Percentiles rank a stretch among this genome's conserved stretches.
Evolutionary conservation across 2,888 invertebrate genomes (phyloP).

Genomic region (Sminthurinus aureus): DNA sequence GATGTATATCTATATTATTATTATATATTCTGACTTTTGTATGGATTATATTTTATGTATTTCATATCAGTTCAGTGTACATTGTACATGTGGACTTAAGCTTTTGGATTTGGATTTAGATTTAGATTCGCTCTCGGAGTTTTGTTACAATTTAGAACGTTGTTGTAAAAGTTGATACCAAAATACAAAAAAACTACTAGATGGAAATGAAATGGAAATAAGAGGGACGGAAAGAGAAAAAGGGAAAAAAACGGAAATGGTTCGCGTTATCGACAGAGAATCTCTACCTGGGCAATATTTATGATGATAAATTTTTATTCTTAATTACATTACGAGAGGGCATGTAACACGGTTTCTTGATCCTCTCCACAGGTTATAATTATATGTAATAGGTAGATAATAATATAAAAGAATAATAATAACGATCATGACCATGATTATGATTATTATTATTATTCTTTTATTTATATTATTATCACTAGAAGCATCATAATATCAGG

Average conservation of each 20-base stretch:
- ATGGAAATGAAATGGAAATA: too few relatives aligned
- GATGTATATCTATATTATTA: not conserved
- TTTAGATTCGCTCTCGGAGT: not conserved
- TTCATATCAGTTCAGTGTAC: too few relatives aligned
- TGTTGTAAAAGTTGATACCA: conserved; percentile 3
- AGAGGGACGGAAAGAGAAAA: conserved; percentile 1
- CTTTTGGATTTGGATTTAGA: not conserved
- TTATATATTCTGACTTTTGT: too few relatives aligned
- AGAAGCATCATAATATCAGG: too few relatives aligned
- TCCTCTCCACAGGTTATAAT: not conserved
- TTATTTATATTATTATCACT: not conserved
- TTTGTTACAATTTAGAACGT: not conserved
- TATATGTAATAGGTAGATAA: not conserved
- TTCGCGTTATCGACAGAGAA: not conserved
- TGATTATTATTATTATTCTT: not conserved
- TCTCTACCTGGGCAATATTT: conserved; percentile 5
- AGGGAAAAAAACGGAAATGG: conserved; percentile 21
- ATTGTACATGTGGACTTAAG: not conserved
- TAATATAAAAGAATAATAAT: not conserved
- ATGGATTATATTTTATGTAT: too few relatives aligned
- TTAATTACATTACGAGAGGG: conserved; percentile 21
- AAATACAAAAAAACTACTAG: not conserved
- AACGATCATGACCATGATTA: not conserved
- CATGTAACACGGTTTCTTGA: conserved; percentile 9
- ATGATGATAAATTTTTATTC: not conserved